A percentile compares a stretch with the other conserved stretches of the same genome.
Conservation (phyloP, 1,140 invertebrate genomes). For the Holotrichia oblita region DNA sequence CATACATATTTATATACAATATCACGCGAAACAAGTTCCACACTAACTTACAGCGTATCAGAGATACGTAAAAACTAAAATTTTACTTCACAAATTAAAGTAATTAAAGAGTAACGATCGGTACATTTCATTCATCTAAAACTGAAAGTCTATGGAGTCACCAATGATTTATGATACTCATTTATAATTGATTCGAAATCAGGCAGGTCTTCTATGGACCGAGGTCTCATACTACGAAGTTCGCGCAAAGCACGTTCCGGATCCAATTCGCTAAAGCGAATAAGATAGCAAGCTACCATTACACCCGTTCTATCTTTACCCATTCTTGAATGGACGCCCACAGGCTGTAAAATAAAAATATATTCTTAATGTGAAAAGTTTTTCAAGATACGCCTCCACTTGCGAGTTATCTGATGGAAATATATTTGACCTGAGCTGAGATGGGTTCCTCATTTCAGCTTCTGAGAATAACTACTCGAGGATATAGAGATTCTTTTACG, state of each 20-base stretch:
- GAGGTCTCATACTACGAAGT: slow-evolving; percentile 61
- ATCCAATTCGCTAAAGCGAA: slow-evolving; percentile 64
- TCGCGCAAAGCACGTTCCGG: slow-evolving; percentile 63
- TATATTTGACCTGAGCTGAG: no score
- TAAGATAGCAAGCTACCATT: slow-evolving; percentile 71
- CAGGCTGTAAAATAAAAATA: slow-evolving; percentile 62
- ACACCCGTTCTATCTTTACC: slow-evolving; percentile 70
- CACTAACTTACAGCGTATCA: no score
- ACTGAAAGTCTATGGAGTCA: not conserved
- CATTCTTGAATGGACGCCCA: slow-evolving; percentile 71
- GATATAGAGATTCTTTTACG: no score
- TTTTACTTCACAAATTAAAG: no score
- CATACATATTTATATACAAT: no score
- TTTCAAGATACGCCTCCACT: not conserved
- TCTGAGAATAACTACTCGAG: no score
- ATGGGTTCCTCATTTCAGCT: no score
- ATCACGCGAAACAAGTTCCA: no score
- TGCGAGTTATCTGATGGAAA: no score
- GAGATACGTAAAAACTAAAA: no score
- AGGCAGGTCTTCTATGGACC: slow-evolving; percentile 56
- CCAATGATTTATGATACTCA: slow-evolving; percentile 11
- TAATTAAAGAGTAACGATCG: no score
- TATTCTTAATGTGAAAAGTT: slow-evolving; percentile 29
- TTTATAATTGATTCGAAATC: slow-evolving; percentile 31
- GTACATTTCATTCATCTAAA: no score